Percentiles rank a stretch among this genome's conserved stretches.
phyloP scores from a whole-genome alignment of 1,140 invertebrate genomes.

The Magallana angulata region DNA sequence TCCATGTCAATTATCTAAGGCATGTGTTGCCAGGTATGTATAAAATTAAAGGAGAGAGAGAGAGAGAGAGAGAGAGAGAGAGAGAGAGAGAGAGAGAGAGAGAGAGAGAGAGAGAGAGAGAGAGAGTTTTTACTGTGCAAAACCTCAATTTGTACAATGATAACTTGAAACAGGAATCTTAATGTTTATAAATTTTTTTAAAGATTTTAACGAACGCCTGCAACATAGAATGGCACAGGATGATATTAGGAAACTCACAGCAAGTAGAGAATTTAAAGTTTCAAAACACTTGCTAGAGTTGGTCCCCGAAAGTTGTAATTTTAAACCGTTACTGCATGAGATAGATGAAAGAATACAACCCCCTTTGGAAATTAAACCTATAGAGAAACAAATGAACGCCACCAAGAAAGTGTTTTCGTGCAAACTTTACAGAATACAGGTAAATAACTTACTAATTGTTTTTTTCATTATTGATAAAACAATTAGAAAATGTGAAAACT shows the following conservation, averaged over 20 bases:
- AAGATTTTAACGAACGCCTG: conserved; percentile 42
- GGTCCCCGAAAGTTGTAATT: conserved; percentile 43
- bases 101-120: too few species aligned
- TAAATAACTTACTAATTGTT: neutral
- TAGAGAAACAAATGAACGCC: conserved; percentile 32
- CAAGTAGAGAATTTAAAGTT: conserved; percentile 5
- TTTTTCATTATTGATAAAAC: neutral
- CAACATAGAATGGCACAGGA: conserved; percentile 9
- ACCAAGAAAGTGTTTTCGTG: conserved; percentile 42
- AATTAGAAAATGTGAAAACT: too few species aligned
- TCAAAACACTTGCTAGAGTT: conserved; percentile 40
- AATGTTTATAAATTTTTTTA: neutral
- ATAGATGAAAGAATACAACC: conserved; percentile 35
- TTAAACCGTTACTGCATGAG: neutral
- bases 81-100: too few species aligned
- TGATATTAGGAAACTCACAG: conserved; percentile 9
- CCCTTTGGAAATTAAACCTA: conserved; percentile 25
- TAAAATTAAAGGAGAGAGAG: too few species aligned
- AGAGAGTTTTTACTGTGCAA: too few species aligned
- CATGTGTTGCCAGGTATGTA: conserved; percentile 50
- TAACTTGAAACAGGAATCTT: neutral
- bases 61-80: too few species aligned
- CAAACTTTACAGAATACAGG: conserved; percentile 44
- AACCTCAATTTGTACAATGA: too few species aligned
- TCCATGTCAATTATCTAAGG: conserved; percentile 49